These are phyloP conservation scores for Mesoligia furuncula DNA, from an alignment of 2,888 invertebrate species.

Conservation along the genomic window DNA sequence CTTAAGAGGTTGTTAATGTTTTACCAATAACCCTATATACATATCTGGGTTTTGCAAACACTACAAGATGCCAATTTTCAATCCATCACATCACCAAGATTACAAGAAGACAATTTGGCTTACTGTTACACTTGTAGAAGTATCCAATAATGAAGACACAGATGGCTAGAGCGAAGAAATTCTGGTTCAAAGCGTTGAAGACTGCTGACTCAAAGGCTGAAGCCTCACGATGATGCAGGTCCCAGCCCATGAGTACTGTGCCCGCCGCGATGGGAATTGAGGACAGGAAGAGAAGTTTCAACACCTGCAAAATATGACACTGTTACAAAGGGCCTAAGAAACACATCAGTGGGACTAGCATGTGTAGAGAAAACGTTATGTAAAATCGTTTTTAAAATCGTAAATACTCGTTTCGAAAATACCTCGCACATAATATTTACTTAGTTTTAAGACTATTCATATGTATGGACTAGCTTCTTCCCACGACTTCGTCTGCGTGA, in stretches of 20 bases:
- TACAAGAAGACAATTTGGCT: background rate
- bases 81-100: background rate
- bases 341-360: no score
- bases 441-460: no score
- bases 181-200: conserved; percentile 86
- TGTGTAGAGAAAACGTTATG: no score
- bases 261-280: conserved; percentile 83
- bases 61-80: background rate
- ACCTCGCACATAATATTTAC: no score
- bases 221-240: conserved; percentile 84
- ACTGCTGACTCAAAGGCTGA: conserved; percentile 84
- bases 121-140: conserved; percentile 84
- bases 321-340: no score
- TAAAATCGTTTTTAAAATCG: no score
- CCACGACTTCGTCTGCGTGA: no score
- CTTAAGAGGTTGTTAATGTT: no score
- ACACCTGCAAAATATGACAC: conserved; percentile 72
- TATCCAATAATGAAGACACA: conserved; percentile 85
- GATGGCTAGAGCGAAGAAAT: conserved; percentile 86
- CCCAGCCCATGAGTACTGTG: conserved; percentile 86
- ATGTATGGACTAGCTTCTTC: no score
- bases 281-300: conserved; percentile 78
- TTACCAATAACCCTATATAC: no score
- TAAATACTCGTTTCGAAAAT: no score
- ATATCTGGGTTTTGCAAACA: background rate